A percentile compares a stretch with the other conserved stretches of the same genome.
Conservation (phyloP, 2,888 invertebrate genomes). For the Cerceris ruficornis region DNA sequence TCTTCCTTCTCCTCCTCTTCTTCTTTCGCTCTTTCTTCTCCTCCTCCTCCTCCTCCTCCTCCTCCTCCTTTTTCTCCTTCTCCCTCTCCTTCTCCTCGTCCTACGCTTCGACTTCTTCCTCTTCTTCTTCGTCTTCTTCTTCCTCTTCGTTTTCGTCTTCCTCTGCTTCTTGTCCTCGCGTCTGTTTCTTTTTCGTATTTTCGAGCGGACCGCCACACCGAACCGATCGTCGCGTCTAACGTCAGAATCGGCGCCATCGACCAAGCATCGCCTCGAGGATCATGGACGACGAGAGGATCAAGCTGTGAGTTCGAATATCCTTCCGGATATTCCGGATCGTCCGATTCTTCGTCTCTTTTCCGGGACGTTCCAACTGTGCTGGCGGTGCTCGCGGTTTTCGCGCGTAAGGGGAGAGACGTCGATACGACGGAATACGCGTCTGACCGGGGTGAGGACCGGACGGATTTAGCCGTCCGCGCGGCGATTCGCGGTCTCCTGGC, state of each 20-base stretch:
- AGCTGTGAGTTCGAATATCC: constrained; percentile 74
- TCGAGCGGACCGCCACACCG: constrained; percentile 21
- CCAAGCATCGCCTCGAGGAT: constrained; percentile 29
- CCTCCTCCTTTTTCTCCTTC: constrained; percentile 10
- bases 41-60: background rate
- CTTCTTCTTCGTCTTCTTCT: background rate
- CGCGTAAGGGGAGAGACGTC: too few species aligned
- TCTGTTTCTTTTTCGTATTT: constrained; percentile 25
- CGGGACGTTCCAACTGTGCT: background rate
- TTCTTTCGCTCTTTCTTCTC: constrained; percentile 4
- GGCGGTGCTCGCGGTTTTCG: too few species aligned
- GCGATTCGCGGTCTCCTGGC: too few species aligned
- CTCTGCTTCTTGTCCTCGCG: background rate
- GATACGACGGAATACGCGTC: too few species aligned
- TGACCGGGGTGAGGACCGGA: too few species aligned
- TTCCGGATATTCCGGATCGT: constrained; percentile 17
- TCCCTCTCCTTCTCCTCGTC: constrained; percentile 14
- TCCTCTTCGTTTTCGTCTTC: constrained; percentile 13
- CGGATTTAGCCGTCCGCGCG: too few species aligned
- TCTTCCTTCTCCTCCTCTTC: background rate
- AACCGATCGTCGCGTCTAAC: constrained; percentile 21
- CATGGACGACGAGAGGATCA: constrained; percentile 78
- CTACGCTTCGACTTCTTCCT: background rate
- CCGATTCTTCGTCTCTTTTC: background rate
- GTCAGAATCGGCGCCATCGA: constrained; percentile 19